Evolutionary conservation across 2,113 vertebrate species (phyloP).

Genomic region (Aldabrachelys gigantea): DNA sequence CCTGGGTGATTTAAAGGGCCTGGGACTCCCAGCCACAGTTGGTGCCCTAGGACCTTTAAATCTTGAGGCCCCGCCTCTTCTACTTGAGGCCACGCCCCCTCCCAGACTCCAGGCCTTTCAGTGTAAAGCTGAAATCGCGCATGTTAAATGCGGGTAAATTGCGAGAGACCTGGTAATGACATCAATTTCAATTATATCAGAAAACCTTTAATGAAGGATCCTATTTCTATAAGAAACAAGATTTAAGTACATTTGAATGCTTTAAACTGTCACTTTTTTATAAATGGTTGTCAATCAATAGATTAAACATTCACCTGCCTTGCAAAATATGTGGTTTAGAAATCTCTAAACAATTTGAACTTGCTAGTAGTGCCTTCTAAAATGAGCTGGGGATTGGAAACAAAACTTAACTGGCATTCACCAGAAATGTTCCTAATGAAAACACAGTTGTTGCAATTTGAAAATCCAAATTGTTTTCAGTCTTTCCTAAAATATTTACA

Average conservation of each 20-base stretch:
- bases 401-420: neutral
- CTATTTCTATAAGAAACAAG: neutral
- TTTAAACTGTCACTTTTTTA: neutral
- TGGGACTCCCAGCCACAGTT: too few species aligned
- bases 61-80: too few species aligned
- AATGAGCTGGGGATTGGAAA: neutral
- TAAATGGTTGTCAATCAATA: neutral
- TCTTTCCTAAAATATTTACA: neutral
- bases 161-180: neutral
- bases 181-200: neutral
- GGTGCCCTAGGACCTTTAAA: too few species aligned
- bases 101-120: too few species aligned
- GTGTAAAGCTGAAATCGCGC: too few species aligned
- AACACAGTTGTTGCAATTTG: neutral
- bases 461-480: neutral
- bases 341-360: neutral
- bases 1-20: too few species aligned
- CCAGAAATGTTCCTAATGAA: neutral
- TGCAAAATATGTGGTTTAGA: neutral
- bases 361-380: neutral
- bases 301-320: neutral
- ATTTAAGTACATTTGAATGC: neutral
- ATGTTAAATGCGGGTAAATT: too few species aligned
- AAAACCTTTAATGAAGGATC: neutral
- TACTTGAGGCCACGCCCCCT: too few species aligned